A percentile compares a stretch with the other conserved stretches of the same genome.
Evolutionary conservation across 2,888 invertebrate genomes (phyloP).

Genomic region (Troglohyphantes excavatus): DNA sequence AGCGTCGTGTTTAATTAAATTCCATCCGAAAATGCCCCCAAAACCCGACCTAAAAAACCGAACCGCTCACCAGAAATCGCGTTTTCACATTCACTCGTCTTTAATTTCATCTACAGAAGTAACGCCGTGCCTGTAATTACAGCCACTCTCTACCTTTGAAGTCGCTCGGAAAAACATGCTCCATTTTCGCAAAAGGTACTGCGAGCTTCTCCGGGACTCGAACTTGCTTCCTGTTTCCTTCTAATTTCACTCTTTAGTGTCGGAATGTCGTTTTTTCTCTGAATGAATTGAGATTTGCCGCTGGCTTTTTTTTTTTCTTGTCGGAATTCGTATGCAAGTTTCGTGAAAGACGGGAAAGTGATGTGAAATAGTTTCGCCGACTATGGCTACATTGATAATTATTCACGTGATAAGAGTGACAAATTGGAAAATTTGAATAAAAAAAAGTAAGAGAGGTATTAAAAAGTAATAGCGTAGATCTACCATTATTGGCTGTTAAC

Average conservation of each 20-base stretch:
- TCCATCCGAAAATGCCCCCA: background rate
- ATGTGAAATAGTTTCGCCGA: too few relatives aligned
- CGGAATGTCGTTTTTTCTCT: conserved; percentile 8
- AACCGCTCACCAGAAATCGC: background rate
- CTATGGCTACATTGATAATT: too few relatives aligned
- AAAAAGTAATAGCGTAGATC: too few relatives aligned
- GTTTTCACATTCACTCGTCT: conserved; percentile 13
- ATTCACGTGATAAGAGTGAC: too few relatives aligned
- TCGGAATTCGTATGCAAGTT: too few relatives aligned
- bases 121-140: conserved; percentile 25
- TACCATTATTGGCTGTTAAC: too few relatives aligned
- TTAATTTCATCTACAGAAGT: conserved; percentile 17
- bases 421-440: too few relatives aligned
- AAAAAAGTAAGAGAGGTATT: too few relatives aligned
- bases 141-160: conserved; percentile 21
- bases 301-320: background rate
- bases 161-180: conserved; percentile 22
- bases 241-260: conserved; percentile 13
- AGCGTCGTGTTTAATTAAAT: background rate
- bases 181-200: background rate
- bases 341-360: too few relatives aligned
- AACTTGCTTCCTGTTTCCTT: conserved; percentile 29
- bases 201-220: background rate
- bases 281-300: background rate
- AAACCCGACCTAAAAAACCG: background rate